Evolutionary conservation across 2,113 vertebrate genomes (phyloP).

Genomic region (Gopherus evgoodei): DNA sequence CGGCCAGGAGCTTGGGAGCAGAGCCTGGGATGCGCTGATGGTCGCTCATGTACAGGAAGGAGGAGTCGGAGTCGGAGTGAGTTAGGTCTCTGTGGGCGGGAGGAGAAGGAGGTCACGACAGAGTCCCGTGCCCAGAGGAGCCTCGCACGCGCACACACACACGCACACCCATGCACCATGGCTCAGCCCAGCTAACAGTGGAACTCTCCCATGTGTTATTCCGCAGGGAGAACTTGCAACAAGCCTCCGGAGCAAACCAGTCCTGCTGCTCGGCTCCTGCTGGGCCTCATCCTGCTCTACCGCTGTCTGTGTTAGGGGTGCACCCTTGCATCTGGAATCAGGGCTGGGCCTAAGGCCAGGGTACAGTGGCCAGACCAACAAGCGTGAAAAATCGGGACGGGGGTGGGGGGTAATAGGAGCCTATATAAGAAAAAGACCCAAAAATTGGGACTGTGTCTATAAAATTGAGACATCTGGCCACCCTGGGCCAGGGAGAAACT

Average conservation of each 20-base stretch:
- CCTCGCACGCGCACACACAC: accelerated
- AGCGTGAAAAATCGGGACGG: too few species aligned
- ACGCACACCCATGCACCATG: not conserved
- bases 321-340: not conserved
- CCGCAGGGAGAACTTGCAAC: not conserved
- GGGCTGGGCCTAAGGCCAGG: too few species aligned
- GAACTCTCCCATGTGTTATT: not conserved
- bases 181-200: not conserved
- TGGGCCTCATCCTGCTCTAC: not conserved
- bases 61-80: conserved; percentile 95
- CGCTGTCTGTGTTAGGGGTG: not conserved
- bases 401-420: too few species aligned
- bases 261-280: accelerated
- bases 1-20: conserved; percentile 78
- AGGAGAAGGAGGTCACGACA: accelerated
- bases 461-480: too few species aligned
- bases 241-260: not conserved
- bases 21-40: conserved; percentile 78
- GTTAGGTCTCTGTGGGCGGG: conserved; percentile 87
- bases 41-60: conserved; percentile 90
- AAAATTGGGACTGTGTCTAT: too few species aligned
- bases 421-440: too few species aligned
- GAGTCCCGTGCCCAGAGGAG: accelerated
- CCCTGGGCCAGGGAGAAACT: not conserved
- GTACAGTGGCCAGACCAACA: too few species aligned